phyloP scores from a whole-genome alignment of 37 sponge, comb jelly and placozoan genomes.

The Sycon ciliatum region DNA sequence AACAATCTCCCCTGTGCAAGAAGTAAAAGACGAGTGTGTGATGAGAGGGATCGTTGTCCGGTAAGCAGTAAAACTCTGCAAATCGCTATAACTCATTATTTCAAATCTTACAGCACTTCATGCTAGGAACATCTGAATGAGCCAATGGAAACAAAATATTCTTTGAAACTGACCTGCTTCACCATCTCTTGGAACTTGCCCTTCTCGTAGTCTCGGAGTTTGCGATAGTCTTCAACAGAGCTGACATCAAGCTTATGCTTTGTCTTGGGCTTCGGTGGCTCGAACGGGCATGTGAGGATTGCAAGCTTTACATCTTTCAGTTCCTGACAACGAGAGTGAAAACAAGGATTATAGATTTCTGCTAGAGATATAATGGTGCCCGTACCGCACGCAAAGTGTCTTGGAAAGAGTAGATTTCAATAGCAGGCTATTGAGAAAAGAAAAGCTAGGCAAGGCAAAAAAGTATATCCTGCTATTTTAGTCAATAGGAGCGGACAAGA shows the following conservation, averaged over 20 bases:
- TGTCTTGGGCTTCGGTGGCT: constrained; percentile 97
- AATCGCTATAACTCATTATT: no score
- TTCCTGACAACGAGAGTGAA: constrained; percentile 25
- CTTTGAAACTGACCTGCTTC: constrained; percentile 37
- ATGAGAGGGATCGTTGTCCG: no score
- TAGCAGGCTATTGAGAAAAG: no score
- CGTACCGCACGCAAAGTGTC: neutral
- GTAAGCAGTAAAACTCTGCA: no score
- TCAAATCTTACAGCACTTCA: no score
- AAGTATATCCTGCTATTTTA: neutral
- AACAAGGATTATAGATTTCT: neutral
- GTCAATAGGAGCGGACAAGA: neutral
- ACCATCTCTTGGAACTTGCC: constrained; percentile 88
- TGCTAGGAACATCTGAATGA: no score
- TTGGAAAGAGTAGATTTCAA: no score
- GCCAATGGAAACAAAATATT: no score
- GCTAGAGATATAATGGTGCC: neutral
- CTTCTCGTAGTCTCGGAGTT: constrained; percentile 79
- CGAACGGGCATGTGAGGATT: constrained; percentile 95
- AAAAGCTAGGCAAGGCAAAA: neutral
- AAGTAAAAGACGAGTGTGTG: no score
- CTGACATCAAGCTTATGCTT: constrained; percentile 85
- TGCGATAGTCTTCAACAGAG: constrained; percentile 83
- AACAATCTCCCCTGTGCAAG: no score
- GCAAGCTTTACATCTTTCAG: constrained; percentile 79